Conservation (phyloP, 1,140 invertebrate genomes). For the Hesperophylax magnus region DNA sequence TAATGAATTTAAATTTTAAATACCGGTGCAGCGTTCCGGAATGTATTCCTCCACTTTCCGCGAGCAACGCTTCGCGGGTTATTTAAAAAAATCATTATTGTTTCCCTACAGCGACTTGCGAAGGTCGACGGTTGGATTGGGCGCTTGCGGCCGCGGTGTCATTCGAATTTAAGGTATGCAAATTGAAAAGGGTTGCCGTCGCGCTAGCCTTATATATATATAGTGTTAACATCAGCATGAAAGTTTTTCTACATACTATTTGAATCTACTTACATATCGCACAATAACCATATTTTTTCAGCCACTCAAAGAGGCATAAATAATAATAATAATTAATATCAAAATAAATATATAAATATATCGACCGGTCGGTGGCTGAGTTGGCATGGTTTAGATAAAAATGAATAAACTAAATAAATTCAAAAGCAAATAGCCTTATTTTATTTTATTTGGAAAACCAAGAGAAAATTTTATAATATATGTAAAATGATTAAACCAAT, state of each 20-base stretch:
- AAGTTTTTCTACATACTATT: not conserved
- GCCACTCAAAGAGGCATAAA: too few species aligned
- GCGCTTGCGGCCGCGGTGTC: not conserved
- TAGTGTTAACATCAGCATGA: constrained; percentile 18
- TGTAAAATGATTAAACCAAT: too few species aligned
- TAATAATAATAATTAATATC: too few species aligned
- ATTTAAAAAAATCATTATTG: constrained; percentile 29
- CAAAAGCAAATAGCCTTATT: too few species aligned
- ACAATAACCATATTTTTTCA: too few species aligned
- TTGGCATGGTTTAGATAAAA: too few species aligned
- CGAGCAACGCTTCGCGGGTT: constrained; percentile 33
- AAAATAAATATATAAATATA: too few species aligned
- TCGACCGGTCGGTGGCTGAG: too few species aligned
- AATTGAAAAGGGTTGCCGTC: constrained; percentile 29
- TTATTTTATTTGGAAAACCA: too few species aligned
- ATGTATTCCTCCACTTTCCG: constrained; percentile 51
- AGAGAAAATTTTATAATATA: too few species aligned
- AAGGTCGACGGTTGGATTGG: not conserved
- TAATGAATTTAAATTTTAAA: constrained; percentile 57
- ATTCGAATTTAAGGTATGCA: constrained; percentile 27
- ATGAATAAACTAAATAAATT: too few species aligned
- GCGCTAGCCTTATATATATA: not conserved
- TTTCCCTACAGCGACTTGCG: constrained; percentile 3
- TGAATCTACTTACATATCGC: too few species aligned
- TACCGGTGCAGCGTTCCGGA: constrained; percentile 48